phyloP scores from a whole-genome alignment of 2,797 vertebrate genomes.

The Fistularia commersonii region DNA sequence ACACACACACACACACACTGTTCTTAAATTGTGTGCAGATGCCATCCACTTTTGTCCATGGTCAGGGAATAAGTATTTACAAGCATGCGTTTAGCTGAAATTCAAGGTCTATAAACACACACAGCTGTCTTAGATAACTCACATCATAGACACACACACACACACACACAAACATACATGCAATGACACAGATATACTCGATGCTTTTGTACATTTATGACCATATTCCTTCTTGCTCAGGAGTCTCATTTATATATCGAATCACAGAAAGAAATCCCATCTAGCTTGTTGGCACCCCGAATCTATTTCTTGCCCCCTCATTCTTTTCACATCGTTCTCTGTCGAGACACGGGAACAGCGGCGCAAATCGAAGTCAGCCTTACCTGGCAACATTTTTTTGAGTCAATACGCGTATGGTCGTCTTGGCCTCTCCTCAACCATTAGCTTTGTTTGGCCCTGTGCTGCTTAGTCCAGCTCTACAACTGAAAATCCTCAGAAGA shows the following conservation, averaged over 20 bases:
- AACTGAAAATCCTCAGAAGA: too few species aligned
- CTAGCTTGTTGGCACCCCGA: conserved; percentile 5
- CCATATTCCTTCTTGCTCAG: neutral
- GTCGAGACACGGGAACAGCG: neutral
- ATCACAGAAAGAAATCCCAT: neutral
- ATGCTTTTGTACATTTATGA: neutral
- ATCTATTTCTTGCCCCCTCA: conserved; percentile 2
- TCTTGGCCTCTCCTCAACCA: conserved; percentile 1
- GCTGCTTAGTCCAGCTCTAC: too few species aligned
- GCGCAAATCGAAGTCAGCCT: conserved; percentile 1
- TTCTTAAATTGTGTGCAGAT: neutral
- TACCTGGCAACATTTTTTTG: conserved; percentile 1
- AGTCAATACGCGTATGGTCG: too few species aligned
- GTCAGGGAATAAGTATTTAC: conserved; percentile 1
- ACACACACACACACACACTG: too few species aligned
- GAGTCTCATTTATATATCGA: conserved; percentile 3
- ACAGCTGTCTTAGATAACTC: neutral
- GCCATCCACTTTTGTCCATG: neutral
- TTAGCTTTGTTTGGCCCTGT: neutral
- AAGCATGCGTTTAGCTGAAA: neutral
- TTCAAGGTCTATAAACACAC: neutral
- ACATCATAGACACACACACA: neutral
- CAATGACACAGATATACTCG: neutral
- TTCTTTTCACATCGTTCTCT: conserved; percentile 1
- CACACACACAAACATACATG: neutral